Percentiles rank a stretch among this genome's conserved stretches.
phyloP scores from a whole-genome alignment of 1,140 invertebrate species.

The Drosophila paulistorum region DNA sequence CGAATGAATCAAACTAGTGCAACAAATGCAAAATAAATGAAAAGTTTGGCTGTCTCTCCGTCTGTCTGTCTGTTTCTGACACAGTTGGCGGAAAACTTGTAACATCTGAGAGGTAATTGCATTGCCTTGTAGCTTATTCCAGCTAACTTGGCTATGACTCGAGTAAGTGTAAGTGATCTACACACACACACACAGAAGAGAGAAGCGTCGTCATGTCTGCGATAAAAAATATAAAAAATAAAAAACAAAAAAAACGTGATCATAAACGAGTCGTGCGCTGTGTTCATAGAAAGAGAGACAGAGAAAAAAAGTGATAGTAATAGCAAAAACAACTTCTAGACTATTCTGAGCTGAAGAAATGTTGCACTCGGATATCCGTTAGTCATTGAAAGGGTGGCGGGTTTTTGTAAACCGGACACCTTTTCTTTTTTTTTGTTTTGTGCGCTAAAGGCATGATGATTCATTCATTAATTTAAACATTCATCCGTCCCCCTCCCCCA shows the following conservation, averaged over 20 bases:
- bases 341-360: neutral
- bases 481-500: neutral
- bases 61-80: neutral
- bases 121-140: conserved; percentile 8
- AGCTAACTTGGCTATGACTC: conserved; percentile 10
- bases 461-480: neutral
- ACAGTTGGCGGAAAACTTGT: conserved; percentile 5
- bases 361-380: neutral
- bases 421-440: neutral
- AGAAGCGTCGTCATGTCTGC: conserved; percentile 44
- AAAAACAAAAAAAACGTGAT: conserved; percentile 4
- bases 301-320: neutral
- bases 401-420: conserved; percentile 11
- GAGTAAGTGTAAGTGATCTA: neutral
- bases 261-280: conserved; percentile 41
- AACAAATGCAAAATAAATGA: conserved; percentile 27
- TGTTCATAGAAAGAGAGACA: neutral
- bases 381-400: neutral
- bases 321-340: conserved; percentile 3
- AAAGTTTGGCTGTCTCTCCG: neutral
- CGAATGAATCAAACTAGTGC: conserved; percentile 54
- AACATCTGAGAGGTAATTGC: conserved; percentile 1
- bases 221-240: conserved; percentile 20
- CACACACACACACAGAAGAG: neutral
- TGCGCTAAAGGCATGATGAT: neutral